Conservation (phyloP, 2,797 vertebrate species). For the Hybognathus amarus region DNA sequence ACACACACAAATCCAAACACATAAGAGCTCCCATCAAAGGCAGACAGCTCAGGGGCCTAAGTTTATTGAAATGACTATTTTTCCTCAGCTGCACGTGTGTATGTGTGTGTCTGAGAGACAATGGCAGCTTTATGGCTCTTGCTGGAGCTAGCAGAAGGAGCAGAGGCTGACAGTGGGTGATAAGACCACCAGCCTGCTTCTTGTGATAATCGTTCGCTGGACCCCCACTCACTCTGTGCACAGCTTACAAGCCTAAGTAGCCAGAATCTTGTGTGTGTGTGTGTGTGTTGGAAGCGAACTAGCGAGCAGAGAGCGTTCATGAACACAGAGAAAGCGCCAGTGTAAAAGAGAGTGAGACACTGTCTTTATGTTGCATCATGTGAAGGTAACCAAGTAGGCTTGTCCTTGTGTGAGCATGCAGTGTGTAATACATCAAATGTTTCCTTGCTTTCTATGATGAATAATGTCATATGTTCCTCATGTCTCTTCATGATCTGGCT, state of each 20-base stretch:
- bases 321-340: constrained; percentile 65
- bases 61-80: constrained; percentile 98
- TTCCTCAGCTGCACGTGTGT: constrained; percentile 88
- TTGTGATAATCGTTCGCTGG: constrained; percentile 97
- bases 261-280: constrained; percentile 47
- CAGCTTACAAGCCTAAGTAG: constrained; percentile 61
- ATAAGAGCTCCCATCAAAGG: constrained; percentile 82
- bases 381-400: constrained; percentile 8
- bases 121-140: constrained; percentile 88
- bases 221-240: constrained; percentile 73
- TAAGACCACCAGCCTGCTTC: constrained; percentile 98
- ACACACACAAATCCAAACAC: constrained; percentile 48
- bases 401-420: constrained; percentile 9
- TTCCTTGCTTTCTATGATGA: background rate
- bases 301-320: constrained; percentile 48
- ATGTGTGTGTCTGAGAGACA: constrained; percentile 86
- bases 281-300: constrained; percentile 33
- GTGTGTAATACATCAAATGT: constrained; percentile 12
- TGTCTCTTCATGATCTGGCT: background rate
- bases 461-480: constrained; percentile 5
- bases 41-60: constrained; percentile 92
- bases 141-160: constrained; percentile 93
- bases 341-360: constrained; percentile 9
- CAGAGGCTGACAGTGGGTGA: constrained; percentile 99
- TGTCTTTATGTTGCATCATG: constrained; percentile 45